phyloP scores from a whole-genome alignment of 2,888 invertebrate genomes.

The Hyppa rectilinea region DNA sequence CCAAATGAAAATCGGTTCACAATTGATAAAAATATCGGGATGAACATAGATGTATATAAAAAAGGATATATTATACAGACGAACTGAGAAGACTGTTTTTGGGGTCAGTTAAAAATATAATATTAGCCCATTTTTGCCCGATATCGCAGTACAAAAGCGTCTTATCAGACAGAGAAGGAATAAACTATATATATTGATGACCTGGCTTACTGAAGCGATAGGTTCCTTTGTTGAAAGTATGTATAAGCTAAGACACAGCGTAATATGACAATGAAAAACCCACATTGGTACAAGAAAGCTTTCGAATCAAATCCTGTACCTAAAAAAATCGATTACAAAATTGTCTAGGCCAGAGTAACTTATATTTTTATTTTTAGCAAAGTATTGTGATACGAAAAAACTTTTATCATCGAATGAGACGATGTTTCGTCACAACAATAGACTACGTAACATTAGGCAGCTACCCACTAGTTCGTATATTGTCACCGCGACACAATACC shows the following conservation, averaged over 20 bases:
- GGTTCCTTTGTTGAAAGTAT: neutral
- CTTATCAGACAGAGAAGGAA: neutral
- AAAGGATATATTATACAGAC: too few species aligned
- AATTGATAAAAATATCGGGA: too few species aligned
- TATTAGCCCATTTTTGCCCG: neutral
- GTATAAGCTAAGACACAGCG: neutral
- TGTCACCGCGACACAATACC: constrained; percentile 29
- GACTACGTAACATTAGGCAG: constrained; percentile 28
- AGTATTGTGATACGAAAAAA: neutral
- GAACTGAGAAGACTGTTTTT: too few species aligned
- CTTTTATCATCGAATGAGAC: constrained; percentile 4
- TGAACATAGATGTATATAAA: too few species aligned
- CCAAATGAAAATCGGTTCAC: too few species aligned
- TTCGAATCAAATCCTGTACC: neutral
- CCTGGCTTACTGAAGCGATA: neutral
- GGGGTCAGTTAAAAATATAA: too few species aligned
- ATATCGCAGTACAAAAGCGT: neutral
- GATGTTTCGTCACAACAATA: constrained; percentile 28
- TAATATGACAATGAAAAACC: neutral
- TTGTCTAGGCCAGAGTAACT: too few species aligned
- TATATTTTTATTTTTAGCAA: constrained; percentile 13
- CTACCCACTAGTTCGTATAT: neutral
- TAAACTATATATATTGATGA: neutral
- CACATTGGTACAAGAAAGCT: too few species aligned
- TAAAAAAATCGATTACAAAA: neutral